Evolutionary conservation across 2,888 invertebrate genomes (phyloP).

Genomic region (Drosophila infuscata): DNA sequence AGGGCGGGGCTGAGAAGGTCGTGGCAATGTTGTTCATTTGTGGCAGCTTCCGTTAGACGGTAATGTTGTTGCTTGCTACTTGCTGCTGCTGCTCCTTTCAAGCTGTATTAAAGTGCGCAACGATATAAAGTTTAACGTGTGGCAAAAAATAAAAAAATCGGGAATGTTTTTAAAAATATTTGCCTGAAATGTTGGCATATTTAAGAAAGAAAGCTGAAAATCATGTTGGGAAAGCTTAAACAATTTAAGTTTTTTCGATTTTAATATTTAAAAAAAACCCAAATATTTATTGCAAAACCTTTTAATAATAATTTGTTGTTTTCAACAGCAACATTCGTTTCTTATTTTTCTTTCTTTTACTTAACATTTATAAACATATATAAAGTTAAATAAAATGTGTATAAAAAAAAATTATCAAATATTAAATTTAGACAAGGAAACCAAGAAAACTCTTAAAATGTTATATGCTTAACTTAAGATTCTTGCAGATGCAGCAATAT

Average conservation of each 20-base stretch:
- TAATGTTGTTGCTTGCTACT: slow-evolving; percentile 39
- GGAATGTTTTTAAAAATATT: neutral
- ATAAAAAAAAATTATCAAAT: neutral
- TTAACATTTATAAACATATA: too few species aligned
- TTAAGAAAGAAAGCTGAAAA: neutral
- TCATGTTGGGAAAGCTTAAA: neutral
- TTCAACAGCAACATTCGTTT: neutral
- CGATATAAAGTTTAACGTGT: neutral
- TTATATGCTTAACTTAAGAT: neutral
- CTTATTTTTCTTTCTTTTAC: too few species aligned
- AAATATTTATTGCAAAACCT: too few species aligned
- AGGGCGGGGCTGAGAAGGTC: slow-evolving; percentile 32
- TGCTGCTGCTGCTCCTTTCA: slow-evolving; percentile 6
- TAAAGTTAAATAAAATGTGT: neutral
- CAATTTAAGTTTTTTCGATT: neutral
- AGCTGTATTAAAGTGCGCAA: slow-evolving; percentile 46
- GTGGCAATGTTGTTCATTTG: slow-evolving; percentile 71
- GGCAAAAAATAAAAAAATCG: neutral
- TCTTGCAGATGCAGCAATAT: neutral
- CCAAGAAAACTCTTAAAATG: too few species aligned
- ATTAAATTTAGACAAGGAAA: neutral
- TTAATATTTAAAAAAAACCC: too few species aligned
- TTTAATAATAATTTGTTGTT: neutral
- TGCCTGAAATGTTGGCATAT: neutral
- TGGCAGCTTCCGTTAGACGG: slow-evolving; percentile 63